These are phyloP conservation scores for Drosophila guanche DNA, from an alignment of 1,140 invertebrate species.

Conservation along the genomic window DNA sequence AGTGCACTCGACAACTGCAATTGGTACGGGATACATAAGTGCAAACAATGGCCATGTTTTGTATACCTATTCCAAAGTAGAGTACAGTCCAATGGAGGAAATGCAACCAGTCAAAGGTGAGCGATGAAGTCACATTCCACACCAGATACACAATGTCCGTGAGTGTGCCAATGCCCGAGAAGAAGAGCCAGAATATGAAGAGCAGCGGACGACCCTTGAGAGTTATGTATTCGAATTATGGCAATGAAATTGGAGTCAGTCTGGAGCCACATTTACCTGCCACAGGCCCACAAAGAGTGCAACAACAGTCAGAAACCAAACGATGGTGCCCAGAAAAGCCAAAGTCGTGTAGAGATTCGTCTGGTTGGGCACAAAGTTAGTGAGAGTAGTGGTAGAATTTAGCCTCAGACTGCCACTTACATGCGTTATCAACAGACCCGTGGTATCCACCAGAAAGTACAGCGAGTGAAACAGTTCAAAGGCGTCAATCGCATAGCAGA, in stretches of 20 bases:
- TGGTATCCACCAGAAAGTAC: constrained; percentile 22
- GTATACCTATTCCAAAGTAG: constrained; percentile 46
- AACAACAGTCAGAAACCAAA: constrained; percentile 39
- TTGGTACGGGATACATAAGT: no score
- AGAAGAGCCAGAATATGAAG: constrained; percentile 45
- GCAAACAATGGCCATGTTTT: no score
- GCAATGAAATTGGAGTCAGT: neutral
- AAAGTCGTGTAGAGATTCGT: constrained; percentile 8
- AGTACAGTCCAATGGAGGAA: constrained; percentile 28
- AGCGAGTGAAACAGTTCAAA: constrained; percentile 49
- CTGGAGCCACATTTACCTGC: constrained; percentile 12
- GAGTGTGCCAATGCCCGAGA: constrained; percentile 24
- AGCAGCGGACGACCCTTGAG: constrained; percentile 10
- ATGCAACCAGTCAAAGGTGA: neutral
- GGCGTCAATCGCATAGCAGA: constrained; percentile 32
- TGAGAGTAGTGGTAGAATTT: no score
- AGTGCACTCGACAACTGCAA: constrained; percentile 33
- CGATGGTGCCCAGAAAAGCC: constrained; percentile 21
- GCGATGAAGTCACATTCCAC: constrained; percentile 11
- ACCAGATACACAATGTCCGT: constrained; percentile 30
- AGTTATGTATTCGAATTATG: no score
- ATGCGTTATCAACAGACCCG: constrained; percentile 1
- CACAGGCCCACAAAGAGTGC: constrained; percentile 39
- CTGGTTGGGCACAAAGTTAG: constrained; percentile 6
- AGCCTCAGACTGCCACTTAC: neutral